Percentiles rank a stretch among this genome's conserved stretches.
Evolutionary conservation across 2,888 invertebrate genomes (phyloP).

Genomic region (Archaeoteleia sp.): DNA sequence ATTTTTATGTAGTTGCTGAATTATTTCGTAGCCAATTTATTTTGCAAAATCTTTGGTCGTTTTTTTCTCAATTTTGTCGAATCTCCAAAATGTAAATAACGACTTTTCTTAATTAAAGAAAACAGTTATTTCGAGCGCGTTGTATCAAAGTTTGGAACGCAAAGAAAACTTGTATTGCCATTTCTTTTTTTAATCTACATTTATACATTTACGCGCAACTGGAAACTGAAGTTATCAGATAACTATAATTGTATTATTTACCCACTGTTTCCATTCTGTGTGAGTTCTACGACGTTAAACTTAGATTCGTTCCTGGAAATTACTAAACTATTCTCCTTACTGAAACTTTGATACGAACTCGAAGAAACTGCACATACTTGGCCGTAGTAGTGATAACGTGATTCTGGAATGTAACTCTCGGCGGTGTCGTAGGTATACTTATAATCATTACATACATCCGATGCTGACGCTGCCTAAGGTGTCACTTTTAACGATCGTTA

Average conservation of each 20-base stretch:
- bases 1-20: too few species aligned
- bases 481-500: conserved; percentile 8
- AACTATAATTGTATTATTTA: conserved; percentile 53
- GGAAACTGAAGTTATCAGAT: conserved; percentile 41
- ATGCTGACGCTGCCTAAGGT: conserved; percentile 25
- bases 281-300: conserved; percentile 48
- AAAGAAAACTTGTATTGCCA: too few species aligned
- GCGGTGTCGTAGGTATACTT: conserved; percentile 44
- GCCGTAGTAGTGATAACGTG: conserved; percentile 48
- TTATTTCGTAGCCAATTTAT: too few species aligned
- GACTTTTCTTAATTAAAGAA: too few species aligned
- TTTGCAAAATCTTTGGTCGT: too few species aligned
- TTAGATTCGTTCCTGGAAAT: conserved; percentile 52
- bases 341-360: conserved; percentile 50
- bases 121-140: too few species aligned
- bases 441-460: conserved; percentile 44
- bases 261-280: conserved; percentile 50
- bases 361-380: conserved; percentile 52
- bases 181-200: conserved; percentile 38
- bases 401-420: conserved; percentile 45
- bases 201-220: conserved; percentile 33
- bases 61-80: too few species aligned
- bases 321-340: conserved; percentile 54
- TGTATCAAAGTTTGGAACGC: too few species aligned
- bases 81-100: too few species aligned